Percentiles rank a stretch among this genome's conserved stretches.
phyloP scores from a whole-genome alignment of 2,888 invertebrate species.

The Apomyelois bistriatella region DNA sequence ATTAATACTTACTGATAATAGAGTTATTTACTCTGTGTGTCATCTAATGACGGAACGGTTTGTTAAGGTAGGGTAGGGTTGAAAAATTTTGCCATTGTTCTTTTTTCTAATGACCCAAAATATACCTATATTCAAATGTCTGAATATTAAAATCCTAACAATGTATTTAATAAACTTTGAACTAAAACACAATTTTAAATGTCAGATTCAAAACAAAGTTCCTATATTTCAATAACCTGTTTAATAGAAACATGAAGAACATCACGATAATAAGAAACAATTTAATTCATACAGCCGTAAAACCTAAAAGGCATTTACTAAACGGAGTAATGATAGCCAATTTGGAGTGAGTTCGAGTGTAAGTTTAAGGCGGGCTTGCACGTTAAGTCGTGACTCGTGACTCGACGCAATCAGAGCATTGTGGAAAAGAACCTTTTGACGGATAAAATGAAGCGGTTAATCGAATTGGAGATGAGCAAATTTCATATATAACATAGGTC shows the following conservation, averaged over 20 bases:
- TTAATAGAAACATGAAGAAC: not conserved
- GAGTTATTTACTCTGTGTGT: no score
- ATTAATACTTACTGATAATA: no score
- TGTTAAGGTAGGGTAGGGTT: no score
- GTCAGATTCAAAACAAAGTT: not conserved
- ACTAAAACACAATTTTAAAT: not conserved
- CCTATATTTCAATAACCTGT: not conserved
- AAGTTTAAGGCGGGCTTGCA: slow-evolving; percentile 30
- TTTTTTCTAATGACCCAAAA: no score
- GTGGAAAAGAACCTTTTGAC: slow-evolving; percentile 18
- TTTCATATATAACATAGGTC: not conserved
- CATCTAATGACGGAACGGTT: no score
- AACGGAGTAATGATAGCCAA: slow-evolving; percentile 9
- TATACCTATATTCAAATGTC: not conserved
- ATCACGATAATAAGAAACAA: not conserved
- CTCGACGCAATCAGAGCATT: slow-evolving; percentile 18
- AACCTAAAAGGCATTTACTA: slow-evolving; percentile 10
- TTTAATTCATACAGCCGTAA: slow-evolving; percentile 1
- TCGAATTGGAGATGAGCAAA: slow-evolving; percentile 2
- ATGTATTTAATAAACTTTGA: slow-evolving; percentile 1
- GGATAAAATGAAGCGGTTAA: slow-evolving; percentile 27
- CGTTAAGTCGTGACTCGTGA: slow-evolving; percentile 50
- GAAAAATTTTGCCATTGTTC: no score
- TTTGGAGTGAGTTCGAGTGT: slow-evolving; percentile 7
- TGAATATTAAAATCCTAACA: not conserved